These are phyloP conservation scores for Cinara cedri DNA, from an alignment of 2,888 invertebrate species.

Conservation along the genomic window DNA sequence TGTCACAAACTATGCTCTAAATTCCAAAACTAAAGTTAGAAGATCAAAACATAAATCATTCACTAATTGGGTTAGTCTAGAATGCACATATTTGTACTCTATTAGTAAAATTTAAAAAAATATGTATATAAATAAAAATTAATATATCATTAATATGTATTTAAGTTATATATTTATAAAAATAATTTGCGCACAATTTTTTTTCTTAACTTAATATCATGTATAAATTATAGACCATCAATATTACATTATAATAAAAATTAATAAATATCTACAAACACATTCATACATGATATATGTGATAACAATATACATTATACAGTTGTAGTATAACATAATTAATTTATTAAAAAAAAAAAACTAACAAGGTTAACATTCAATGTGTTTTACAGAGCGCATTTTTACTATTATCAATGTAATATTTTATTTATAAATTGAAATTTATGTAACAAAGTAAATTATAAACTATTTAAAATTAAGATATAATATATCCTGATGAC, in stretches of 20 bases:
- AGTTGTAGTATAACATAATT: conserved; percentile 18
- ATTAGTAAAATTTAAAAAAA: too few relatives aligned
- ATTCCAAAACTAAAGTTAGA: too few relatives aligned
- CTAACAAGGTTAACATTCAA: conserved; percentile 35
- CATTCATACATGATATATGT: conserved; percentile 5
- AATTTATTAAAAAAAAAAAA: conserved; percentile 20
- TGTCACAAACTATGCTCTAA: too few relatives aligned
- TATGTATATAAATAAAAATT: too few relatives aligned
- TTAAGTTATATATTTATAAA: conserved; percentile 39
- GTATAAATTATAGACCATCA: conserved; percentile 32
- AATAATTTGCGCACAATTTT: conserved; percentile 36
- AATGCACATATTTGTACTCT: too few relatives aligned
- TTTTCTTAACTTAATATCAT: conserved; percentile 29
- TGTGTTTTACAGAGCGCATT: conserved; percentile 8
- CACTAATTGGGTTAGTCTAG: too few relatives aligned
- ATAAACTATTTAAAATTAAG: too few relatives aligned
- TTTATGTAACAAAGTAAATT: too few relatives aligned
- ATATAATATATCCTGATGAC: too few relatives aligned
- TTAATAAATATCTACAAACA: conserved; percentile 26
- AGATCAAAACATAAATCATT: too few relatives aligned
- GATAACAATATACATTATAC: conserved; percentile 39
- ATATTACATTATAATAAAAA: conserved; percentile 27
- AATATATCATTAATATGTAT: background rate
- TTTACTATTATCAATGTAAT: background rate
- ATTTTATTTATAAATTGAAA: too few relatives aligned